These are phyloP conservation scores for Oscheius myriophilus DNA, from an alignment of 2,888 invertebrate genomes.

Conservation along the genomic window DNA sequence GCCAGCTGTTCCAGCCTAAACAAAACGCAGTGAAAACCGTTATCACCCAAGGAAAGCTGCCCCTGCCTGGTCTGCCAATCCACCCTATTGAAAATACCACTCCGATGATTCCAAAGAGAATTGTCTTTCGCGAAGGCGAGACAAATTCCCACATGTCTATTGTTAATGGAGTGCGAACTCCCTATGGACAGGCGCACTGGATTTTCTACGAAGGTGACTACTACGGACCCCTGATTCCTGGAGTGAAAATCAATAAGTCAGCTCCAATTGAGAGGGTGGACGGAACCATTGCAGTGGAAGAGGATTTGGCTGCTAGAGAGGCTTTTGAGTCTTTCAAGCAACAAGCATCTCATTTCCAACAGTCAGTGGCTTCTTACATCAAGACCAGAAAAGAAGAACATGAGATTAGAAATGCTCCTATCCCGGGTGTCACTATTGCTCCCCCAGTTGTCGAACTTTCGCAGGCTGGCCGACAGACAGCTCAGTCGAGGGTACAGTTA, in stretches of 20 bases:
- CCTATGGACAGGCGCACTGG: constrained; percentile 36
- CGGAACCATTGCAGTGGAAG: constrained; percentile 14
- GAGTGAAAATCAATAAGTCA: constrained; percentile 39
- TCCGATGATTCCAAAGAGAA: constrained; percentile 16
- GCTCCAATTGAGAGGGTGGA: constrained; percentile 26
- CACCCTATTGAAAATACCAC: constrained; percentile 10
- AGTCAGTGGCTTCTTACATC: constrained; percentile 15
- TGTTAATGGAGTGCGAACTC: constrained; percentile 16
- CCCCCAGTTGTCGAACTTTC: no score
- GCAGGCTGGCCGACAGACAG: not conserved
- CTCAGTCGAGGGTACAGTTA: not conserved
- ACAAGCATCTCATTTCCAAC: constrained; percentile 17
- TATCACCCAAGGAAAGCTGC: constrained; percentile 8
- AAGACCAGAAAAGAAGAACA: constrained; percentile 12
- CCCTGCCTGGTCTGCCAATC: constrained; percentile 5
- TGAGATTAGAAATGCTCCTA: not conserved
- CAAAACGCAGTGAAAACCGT: constrained; percentile 24
- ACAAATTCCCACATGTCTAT: not conserved
- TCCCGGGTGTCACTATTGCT: no score
- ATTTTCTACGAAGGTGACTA: constrained; percentile 49
- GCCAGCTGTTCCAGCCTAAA: constrained; percentile 16
- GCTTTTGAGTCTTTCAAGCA: constrained; percentile 22
- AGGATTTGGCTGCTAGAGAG: not conserved
- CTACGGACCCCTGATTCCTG: constrained; percentile 51
- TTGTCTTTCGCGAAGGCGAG: constrained; percentile 1